Conservation (phyloP, 1,140 invertebrate species). For the Heliconius himera region DNA sequence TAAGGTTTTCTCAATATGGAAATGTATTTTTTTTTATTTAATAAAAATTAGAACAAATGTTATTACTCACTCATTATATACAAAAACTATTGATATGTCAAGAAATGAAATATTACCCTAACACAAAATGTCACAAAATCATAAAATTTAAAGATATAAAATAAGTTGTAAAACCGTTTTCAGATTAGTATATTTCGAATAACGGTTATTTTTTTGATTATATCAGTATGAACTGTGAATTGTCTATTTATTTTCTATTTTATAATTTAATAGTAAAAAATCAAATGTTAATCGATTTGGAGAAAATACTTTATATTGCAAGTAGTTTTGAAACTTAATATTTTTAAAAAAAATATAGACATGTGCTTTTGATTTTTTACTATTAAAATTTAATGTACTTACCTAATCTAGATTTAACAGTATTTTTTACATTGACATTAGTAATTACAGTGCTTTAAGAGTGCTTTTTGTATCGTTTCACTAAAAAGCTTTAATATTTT, state of each 20-base stretch:
- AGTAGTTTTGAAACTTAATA: background rate
- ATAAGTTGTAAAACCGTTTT: background rate
- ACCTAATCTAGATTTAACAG: background rate
- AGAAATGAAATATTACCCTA: background rate
- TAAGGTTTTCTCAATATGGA: no score
- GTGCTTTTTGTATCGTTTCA: slow-evolving; percentile 1
- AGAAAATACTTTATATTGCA: background rate
- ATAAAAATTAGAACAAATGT: no score
- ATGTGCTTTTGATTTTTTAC: background rate
- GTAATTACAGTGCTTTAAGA: background rate
- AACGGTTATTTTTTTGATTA: background rate
- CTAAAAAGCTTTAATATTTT: slow-evolving; percentile 5
- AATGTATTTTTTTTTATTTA: no score
- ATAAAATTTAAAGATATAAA: background rate
- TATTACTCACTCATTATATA: no score
- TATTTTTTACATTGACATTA: background rate
- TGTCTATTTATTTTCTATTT: background rate
- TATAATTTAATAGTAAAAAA: background rate
- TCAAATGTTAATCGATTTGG: background rate
- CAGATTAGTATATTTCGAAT: background rate
- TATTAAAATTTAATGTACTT: background rate
- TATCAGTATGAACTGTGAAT: background rate
- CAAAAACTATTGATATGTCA: background rate
- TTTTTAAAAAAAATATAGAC: background rate
- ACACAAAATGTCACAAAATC: background rate